phyloP scores from a whole-genome alignment of 2,113 vertebrate genomes.

The Gnathonemus longibarbis region DNA sequence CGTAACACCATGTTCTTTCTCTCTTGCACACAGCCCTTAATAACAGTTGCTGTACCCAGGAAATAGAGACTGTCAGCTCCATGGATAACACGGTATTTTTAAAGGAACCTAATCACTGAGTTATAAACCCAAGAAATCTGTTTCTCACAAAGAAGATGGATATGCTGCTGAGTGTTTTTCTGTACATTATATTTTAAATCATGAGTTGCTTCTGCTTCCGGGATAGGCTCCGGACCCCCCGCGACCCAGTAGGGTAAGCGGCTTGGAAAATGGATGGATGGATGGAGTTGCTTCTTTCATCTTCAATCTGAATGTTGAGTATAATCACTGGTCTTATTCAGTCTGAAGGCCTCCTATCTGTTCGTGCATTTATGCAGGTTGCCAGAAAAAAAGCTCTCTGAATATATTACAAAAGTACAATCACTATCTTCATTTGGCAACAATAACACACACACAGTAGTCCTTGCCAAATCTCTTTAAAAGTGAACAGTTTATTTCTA shows the following conservation, averaged over 20 bases:
- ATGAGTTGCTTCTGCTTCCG: not conserved
- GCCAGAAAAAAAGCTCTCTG: not conserved
- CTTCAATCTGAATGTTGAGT: not conserved
- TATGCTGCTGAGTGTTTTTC: not conserved
- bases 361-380: not conserved
- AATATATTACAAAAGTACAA: not conserved
- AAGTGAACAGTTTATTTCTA: not conserved
- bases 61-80: slow-evolving; percentile 34
- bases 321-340: not conserved
- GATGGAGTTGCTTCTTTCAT: not conserved
- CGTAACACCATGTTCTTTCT: slow-evolving; percentile 58
- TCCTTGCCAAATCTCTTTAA: not conserved
- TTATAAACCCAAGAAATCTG: slow-evolving; percentile 21
- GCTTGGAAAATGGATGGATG: too few relatives aligned
- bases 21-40: slow-evolving; percentile 44
- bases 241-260: too few relatives aligned
- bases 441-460: not conserved
- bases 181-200: not conserved
- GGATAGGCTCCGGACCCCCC: too few relatives aligned
- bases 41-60: slow-evolving; percentile 45
- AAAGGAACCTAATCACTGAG: slow-evolving; percentile 18
- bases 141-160: not conserved
- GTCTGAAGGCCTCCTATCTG: not conserved
- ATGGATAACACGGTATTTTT: slow-evolving; percentile 29
- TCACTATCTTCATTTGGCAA: not conserved